Percentiles rank a stretch among this genome's conserved stretches.
These are phyloP conservation scores for Alethe diademata DNA, from an alignment of 2,113 vertebrate genomes.

Conservation along the genomic window DNA sequence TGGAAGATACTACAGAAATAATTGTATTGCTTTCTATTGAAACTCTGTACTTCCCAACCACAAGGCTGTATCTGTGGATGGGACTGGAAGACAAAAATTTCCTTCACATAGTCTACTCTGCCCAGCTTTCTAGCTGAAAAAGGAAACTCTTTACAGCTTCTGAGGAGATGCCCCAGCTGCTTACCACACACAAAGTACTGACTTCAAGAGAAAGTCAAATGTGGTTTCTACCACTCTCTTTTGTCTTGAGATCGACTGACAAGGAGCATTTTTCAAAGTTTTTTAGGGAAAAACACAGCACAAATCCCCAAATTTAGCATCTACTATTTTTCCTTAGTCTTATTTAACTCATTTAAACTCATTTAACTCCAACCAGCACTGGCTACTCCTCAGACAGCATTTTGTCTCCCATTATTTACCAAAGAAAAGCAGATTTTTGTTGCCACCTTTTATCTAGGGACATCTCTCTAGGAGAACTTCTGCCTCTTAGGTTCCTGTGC, in stretches of 20 bases:
- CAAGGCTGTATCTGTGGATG: not conserved
- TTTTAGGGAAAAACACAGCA: not conserved
- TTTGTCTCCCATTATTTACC: not conserved
- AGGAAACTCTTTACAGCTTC: not conserved
- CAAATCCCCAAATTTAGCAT: not conserved
- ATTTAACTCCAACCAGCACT: not conserved
- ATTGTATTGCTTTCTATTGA: not conserved
- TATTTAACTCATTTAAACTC: too few relatives aligned
- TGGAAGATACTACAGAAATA: conserved; percentile 27
- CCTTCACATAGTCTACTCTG: not conserved
- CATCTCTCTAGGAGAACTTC: not conserved
- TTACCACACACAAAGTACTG: not conserved
- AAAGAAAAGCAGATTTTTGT: not conserved
- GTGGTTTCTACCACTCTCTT: not conserved
- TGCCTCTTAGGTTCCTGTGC: not conserved
- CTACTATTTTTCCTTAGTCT: not conserved
- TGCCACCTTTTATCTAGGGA: not conserved
- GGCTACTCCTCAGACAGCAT: not conserved
- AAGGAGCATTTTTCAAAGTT: not conserved
- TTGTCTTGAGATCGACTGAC: not conserved
- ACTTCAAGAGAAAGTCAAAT: not conserved
- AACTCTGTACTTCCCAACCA: not conserved
- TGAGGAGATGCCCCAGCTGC: not conserved
- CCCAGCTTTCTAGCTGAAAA: not conserved
- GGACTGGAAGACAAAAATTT: not conserved